Evolutionary conservation across 2,888 invertebrate species (phyloP).

Genomic region (Conistra vaccinii): DNA sequence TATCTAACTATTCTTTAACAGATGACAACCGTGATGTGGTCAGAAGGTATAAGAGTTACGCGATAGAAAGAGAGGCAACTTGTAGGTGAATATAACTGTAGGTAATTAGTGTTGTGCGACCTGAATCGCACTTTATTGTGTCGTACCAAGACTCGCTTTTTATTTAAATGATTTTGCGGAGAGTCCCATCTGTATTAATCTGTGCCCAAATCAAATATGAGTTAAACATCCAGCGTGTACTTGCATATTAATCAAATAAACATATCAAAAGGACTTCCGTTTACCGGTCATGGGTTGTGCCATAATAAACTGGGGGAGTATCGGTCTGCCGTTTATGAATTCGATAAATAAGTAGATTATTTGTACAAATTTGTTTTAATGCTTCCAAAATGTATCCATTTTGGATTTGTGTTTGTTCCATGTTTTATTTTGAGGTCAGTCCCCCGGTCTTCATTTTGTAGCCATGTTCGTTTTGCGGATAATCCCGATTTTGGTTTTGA

Average conservation of each 20-base stretch:
- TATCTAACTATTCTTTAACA: too few relatives aligned
- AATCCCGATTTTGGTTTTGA: neutral
- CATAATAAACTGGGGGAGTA: constrained; percentile 24
- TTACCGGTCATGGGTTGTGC: constrained; percentile 16
- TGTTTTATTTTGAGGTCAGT: neutral
- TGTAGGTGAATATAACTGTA: too few relatives aligned
- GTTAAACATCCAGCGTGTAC: constrained; percentile 1
- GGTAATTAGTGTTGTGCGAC: too few relatives aligned
- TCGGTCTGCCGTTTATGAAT: neutral
- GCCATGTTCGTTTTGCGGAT: neutral
- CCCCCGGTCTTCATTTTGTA: neutral
- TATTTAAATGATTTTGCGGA: too few relatives aligned
- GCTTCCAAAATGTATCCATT: neutral
- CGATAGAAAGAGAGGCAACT: too few relatives aligned
- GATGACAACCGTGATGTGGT: too few relatives aligned
- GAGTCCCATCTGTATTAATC: too few relatives aligned
- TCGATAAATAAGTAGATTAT: constrained; percentile 6
- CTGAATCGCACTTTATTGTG: too few relatives aligned
- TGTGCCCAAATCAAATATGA: constrained; percentile 9
- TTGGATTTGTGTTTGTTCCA: too few relatives aligned
- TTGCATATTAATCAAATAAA: constrained; percentile 25
- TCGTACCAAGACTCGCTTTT: too few relatives aligned
- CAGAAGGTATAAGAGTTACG: too few relatives aligned
- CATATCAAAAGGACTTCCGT: constrained; percentile 38
- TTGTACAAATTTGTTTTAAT: constrained; percentile 7